These are phyloP conservation scores for Hydrozoanthus gracilis DNA, from an alignment of 92 coral and sea anemone genomes.

Conservation along the genomic window DNA sequence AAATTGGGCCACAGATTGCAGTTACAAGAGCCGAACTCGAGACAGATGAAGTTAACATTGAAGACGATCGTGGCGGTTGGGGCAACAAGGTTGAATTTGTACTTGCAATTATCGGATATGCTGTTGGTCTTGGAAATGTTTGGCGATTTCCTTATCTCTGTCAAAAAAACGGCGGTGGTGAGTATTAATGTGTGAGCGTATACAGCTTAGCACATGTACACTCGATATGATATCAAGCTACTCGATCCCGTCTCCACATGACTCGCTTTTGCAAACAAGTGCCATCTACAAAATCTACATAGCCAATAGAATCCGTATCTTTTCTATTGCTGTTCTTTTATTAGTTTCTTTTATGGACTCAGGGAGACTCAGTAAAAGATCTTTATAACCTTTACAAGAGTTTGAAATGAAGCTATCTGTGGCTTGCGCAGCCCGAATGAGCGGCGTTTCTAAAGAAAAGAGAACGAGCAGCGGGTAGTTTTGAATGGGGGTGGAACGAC, in stretches of 20 bases:
- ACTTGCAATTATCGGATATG: slow-evolving; percentile 42
- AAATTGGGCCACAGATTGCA: slow-evolving; percentile 32
- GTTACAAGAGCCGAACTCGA: slow-evolving; percentile 36
- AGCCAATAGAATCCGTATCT: no score
- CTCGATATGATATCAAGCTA: neutral
- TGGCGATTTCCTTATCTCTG: slow-evolving; percentile 50
- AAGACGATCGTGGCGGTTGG: slow-evolving; percentile 44
- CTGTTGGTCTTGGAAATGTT: slow-evolving; percentile 48
- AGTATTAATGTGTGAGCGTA: neutral
- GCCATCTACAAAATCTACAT: no score
- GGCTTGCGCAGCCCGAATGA: neutral
- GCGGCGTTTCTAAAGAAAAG: neutral
- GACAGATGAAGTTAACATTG: slow-evolving; percentile 32
- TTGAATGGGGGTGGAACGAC: neutral
- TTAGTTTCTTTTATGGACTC: neutral
- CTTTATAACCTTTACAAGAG: no score
- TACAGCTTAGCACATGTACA: neutral
- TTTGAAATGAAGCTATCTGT: no score
- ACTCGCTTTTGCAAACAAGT: neutral
- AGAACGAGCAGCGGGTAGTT: neutral
- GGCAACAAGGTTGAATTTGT: slow-evolving; percentile 40
- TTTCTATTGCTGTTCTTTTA: neutral
- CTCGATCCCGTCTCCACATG: neutral
- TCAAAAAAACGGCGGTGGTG: slow-evolving; percentile 48
- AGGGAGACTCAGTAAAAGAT: neutral